phyloP scores from a whole-genome alignment of 2,113 vertebrate genomes.

The Microcebus jonahi region DNA sequence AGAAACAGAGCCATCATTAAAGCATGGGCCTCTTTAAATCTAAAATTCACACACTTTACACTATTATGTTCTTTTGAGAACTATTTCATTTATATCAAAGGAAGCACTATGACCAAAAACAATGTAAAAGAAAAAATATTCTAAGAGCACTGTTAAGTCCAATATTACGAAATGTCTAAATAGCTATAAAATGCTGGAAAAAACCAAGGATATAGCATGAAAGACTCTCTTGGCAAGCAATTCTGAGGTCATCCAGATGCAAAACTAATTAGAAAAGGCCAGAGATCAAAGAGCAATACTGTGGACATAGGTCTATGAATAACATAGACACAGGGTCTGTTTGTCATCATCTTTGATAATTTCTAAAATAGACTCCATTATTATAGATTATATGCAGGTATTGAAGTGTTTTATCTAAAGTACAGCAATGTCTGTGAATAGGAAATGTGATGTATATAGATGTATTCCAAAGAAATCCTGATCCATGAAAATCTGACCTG shows the following conservation, averaged over 20 bases:
- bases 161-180: neutral
- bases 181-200: neutral
- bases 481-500: neutral
- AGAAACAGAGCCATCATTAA: conserved; percentile 30
- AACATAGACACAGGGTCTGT: neutral
- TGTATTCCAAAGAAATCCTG: conserved; percentile 3
- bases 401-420: neutral
- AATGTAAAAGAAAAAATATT: neutral
- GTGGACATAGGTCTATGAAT: conserved; percentile 2
- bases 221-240: neutral
- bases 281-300: conserved; percentile 14
- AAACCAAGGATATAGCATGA: neutral
- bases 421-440: neutral
- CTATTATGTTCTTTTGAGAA: neutral
- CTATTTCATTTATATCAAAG: conserved; percentile 16
- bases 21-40: neutral
- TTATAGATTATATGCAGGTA: neutral
- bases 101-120: conserved; percentile 13
- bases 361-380: neutral
- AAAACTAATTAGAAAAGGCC: conserved; percentile 31
- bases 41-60: neutral
- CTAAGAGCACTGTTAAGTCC: neutral
- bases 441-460: neutral
- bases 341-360: neutral
- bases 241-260: neutral